Percentiles rank a stretch among this genome's conserved stretches.
These are phyloP conservation scores for Malacoraja senta DNA, from an alignment of 2,797 vertebrate genomes.

Conservation along the genomic window DNA sequence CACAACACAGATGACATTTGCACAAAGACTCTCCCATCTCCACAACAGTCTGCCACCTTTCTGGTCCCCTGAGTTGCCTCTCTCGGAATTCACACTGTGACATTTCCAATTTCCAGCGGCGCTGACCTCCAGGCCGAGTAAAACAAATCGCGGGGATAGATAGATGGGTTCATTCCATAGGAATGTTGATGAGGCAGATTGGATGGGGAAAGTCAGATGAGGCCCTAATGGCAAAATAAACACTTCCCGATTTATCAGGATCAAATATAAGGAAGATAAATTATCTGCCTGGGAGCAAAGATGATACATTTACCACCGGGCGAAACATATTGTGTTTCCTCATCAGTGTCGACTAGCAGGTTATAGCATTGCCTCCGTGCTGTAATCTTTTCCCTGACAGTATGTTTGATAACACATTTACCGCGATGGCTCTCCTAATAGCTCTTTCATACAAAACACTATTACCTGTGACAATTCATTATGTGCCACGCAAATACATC, in stretches of 20 bases:
- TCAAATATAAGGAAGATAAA: slow-evolving; percentile 52
- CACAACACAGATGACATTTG: no score
- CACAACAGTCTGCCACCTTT: background rate
- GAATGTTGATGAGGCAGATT: slow-evolving; percentile 32
- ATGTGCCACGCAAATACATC: slow-evolving; percentile 35
- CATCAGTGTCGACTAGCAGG: slow-evolving; percentile 28
- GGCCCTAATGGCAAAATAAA: slow-evolving; percentile 52
- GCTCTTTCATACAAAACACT: slow-evolving; percentile 36
- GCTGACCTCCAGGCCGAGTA: background rate
- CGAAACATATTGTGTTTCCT: slow-evolving; percentile 43
- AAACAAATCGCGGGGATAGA: background rate
- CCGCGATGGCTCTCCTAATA: slow-evolving; percentile 37
- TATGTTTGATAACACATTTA: slow-evolving; percentile 41
- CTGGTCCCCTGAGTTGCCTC: background rate
- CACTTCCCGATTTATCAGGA: slow-evolving; percentile 49
- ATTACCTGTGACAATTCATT: slow-evolving; percentile 40
- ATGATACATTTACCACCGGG: slow-evolving; percentile 48
- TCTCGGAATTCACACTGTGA: background rate
- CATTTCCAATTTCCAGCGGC: background rate
- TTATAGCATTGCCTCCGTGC: slow-evolving; percentile 28
- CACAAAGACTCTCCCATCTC: no score
- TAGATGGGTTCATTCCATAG: background rate
- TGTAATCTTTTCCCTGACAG: slow-evolving; percentile 40
- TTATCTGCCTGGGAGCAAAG: slow-evolving; percentile 49
- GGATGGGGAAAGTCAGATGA: slow-evolving; percentile 32